A percentile compares a stretch with the other conserved stretches of the same genome.
Evolutionary conservation across 23 tunicate species (phyloP).

Genomic region (Trididemnum clinides): DNA sequence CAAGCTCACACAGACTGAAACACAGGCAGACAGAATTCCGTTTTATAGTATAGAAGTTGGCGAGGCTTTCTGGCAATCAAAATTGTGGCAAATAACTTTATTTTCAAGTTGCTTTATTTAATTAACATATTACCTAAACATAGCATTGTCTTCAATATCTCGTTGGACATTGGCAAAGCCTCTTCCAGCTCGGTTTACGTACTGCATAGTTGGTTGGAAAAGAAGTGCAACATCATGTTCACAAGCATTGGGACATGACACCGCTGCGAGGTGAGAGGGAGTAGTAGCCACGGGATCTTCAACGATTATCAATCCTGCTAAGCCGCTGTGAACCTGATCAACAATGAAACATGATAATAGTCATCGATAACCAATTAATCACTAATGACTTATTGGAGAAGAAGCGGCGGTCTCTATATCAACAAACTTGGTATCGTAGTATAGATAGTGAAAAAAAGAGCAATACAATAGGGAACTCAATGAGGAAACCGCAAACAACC

Average conservation of each 20-base stretch:
- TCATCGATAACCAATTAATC: background rate
- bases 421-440: no score
- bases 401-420: no score
- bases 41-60: no score
- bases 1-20: no score
- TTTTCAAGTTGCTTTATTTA: no score
- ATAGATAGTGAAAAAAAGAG: no score
- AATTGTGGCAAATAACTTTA: no score
- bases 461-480: no score
- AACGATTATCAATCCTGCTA: constrained; percentile 79
- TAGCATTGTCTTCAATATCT: constrained; percentile 42
- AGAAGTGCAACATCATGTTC: constrained; percentile 60
- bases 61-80: no score
- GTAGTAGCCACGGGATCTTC: constrained; percentile 52
- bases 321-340: constrained; percentile 65
- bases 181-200: constrained; percentile 29
- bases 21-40: no score
- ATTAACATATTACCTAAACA: constrained; percentile 67
- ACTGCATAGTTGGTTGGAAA: constrained; percentile 71
- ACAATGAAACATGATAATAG: background rate
- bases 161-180: constrained; percentile 63
- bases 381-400: no score
- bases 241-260: constrained; percentile 79
- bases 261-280: constrained; percentile 34
- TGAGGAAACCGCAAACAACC: no score